Conservation (phyloP, 2,797 vertebrate species). For the Dicrostonyx torquatus region DNA sequence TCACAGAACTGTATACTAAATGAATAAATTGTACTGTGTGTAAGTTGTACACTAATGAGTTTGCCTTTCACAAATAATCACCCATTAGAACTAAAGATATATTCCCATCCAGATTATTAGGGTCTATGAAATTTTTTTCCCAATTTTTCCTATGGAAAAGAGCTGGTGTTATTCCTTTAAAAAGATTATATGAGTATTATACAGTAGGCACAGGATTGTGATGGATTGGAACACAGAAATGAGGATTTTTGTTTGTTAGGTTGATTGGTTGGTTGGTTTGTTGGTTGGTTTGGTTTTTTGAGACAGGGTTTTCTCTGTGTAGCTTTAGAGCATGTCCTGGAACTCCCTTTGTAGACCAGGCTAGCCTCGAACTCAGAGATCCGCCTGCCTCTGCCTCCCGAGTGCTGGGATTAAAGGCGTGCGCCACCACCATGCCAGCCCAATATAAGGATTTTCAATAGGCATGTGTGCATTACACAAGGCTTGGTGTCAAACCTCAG, state of each 20-base stretch:
- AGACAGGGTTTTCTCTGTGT: not conserved
- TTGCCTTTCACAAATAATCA: not conserved
- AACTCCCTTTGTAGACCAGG: not conserved
- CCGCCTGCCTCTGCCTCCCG: not conserved
- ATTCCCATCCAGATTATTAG: not conserved
- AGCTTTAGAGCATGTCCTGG: not conserved
- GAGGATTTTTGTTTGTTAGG: not conserved
- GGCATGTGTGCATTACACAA: not conserved
- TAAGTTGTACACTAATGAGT: not conserved
- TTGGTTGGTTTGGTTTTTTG: not conserved
- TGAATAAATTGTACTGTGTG: not conserved
- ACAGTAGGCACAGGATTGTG: not conserved
- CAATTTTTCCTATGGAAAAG: not conserved
- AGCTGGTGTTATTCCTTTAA: not conserved
- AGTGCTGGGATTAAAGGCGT: not conserved
- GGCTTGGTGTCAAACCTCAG: not conserved
- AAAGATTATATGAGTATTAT: not conserved
- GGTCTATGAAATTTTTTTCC: conserved; percentile 39
- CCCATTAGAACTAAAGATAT: not conserved
- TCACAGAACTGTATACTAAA: not conserved
- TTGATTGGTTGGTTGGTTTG: not conserved
- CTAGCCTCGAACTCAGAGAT: not conserved
- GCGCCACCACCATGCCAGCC: too few species aligned
- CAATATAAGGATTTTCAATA: not conserved
- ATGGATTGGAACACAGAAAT: not conserved